A percentile compares a stretch with the other conserved stretches of the same genome.
Conservation (phyloP, 2,797 vertebrate genomes). For the Hirundo rustica region DNA sequence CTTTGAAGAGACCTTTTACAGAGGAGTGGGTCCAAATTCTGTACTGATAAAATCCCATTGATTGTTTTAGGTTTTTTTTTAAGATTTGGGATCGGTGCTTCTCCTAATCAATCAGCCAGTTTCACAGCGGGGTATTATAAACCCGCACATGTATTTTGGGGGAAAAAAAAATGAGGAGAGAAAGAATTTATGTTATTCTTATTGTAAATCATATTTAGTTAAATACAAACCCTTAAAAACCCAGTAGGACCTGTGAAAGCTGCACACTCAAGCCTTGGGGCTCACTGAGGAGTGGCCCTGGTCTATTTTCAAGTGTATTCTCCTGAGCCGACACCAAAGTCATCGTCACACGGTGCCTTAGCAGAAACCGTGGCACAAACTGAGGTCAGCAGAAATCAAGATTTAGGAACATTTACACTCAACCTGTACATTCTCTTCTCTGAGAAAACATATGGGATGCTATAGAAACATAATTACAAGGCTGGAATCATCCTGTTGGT, state of each 20-base stretch:
- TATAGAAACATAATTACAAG: neutral
- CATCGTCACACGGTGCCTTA: fast-evolving
- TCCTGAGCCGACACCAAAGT: neutral
- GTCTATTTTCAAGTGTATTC: neutral
- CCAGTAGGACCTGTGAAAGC: neutral
- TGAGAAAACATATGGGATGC: neutral
- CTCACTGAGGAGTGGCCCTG: neutral
- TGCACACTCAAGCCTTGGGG: neutral
- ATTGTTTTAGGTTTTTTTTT: neutral
- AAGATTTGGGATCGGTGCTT: neutral
- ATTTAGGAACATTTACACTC: neutral
- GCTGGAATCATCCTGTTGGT: neutral
- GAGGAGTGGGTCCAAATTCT: neutral
- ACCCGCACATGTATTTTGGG: neutral
- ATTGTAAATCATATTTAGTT: neutral
- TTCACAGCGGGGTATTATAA: neutral
- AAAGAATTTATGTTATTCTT: neutral
- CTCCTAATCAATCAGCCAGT: neutral
- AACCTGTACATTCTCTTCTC: neutral
- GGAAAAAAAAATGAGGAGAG: fast-evolving
- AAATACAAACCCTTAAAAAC: neutral
- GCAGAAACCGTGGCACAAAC: neutral
- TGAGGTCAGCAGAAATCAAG: neutral
- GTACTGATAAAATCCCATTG: neutral
- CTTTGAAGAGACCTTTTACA: neutral